Conservation (phyloP, 2,113 vertebrate genomes). For the Gobius niger region DNA sequence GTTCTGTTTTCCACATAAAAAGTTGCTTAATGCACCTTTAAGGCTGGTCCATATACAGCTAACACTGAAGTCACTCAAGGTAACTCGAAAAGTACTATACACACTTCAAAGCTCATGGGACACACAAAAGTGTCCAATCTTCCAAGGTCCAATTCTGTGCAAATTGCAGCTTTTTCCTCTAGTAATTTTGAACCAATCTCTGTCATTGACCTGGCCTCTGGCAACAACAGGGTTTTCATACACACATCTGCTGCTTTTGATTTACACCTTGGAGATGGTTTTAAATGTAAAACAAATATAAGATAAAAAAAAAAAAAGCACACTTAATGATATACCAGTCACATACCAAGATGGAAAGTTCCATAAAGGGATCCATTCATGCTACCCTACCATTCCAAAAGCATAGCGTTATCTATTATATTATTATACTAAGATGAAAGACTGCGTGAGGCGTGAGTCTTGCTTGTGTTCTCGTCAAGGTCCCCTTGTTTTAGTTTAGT, state of each 20-base stretch:
- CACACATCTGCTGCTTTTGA: neutral
- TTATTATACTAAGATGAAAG: neutral
- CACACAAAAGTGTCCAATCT: neutral
- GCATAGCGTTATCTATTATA: no score
- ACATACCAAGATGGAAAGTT: neutral
- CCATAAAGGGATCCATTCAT: no score
- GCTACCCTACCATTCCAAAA: no score
- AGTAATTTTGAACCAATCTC: neutral
- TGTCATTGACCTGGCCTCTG: slow-evolving; percentile 1
- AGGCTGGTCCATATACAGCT: no score
- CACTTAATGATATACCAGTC: neutral
- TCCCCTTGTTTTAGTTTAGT: slow-evolving; percentile 7
- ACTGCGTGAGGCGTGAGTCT: slow-evolving; percentile 30
- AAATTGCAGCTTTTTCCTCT: neutral
- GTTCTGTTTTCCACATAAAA: no score
- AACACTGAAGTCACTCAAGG: no score
- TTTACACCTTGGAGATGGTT: neutral
- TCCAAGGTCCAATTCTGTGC: neutral
- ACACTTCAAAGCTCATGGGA: neutral
- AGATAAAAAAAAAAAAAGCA: no score
- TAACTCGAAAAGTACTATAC: neutral
- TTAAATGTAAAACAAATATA: no score
- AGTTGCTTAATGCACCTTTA: no score
- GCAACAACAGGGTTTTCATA: neutral
- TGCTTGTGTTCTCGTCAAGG: slow-evolving; percentile 8